Evolutionary conservation across 2,113 vertebrate species (phyloP), one percentile per base, ranked within the genome.

Genomic region (Dicaeum eximium): DNA sequence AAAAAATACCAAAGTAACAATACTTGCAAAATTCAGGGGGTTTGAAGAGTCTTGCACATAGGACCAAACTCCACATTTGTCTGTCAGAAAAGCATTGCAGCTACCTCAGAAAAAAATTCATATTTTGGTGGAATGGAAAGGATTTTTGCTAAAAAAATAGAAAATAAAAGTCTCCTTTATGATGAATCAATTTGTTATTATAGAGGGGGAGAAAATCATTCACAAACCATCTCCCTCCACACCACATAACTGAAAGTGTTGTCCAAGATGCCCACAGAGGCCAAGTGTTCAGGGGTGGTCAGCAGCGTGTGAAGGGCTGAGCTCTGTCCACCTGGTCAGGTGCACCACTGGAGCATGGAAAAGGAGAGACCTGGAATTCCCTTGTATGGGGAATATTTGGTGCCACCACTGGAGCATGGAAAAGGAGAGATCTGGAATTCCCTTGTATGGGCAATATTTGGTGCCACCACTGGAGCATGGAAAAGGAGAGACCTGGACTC

Each of bases 311-410:
- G 1, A 14, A 48, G 57, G 3, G 2, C 27, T 53, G 51, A 78
- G 65, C 61, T 66, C 62, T 45, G 28, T 82, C 57, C 28, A 19
- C 30, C 47, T 84, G 54, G 7, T 27, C 67, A 83, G 47, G 61
- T 7, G 30, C 31, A 69, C 23, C 48, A 4, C 33, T 61, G 31
- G 22, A 42, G 21, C 35, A 38, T 20, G 30, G 30, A 50, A 80
- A 75, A 80, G 1, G 37, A 37, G 56, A 50, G 40, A 64, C 2
- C 61, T 23, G 61, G 14, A 16, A 5, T 18, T 7, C 7, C 14
- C 21, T n/a, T 24, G 9, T 2, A 1, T 18, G 42, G 15, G 31
- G 11, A 65, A 24, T 28, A 28, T 67, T 33, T 12, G 15, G 0
- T n/a, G 15, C n/a, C 15, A 58, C 51, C 27, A 17, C 50, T 51